Evolutionary conservation across 2,888 invertebrate species (phyloP).

Genomic region (Osmoderma eremita): DNA sequence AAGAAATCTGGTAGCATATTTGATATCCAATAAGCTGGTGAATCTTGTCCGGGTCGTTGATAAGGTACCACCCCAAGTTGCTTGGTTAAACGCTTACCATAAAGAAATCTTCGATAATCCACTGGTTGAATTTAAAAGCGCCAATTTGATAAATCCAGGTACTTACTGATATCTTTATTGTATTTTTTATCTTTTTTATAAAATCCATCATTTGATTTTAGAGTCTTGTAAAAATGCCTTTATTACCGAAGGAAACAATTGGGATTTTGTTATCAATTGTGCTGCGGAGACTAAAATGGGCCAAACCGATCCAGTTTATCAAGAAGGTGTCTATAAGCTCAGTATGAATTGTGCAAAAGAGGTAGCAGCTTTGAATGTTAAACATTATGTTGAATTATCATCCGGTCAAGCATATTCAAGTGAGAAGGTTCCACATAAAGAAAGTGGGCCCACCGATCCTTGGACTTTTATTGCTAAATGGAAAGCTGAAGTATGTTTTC

Average conservation of each 20-base stretch:
- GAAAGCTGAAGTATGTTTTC: constrained; percentile 71
- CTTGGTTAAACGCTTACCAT: constrained; percentile 85
- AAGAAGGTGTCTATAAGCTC: constrained; percentile 86
- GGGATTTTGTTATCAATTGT: constrained; percentile 88
- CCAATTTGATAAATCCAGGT: constrained; percentile 91
- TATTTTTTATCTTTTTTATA: not conserved
- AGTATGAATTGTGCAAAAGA: constrained; percentile 85
- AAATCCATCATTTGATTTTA: constrained; percentile 21
- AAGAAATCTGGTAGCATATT: constrained; percentile 84
- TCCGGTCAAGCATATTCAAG: constrained; percentile 83
- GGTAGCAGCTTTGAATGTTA: constrained; percentile 75
- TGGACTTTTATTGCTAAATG: constrained; percentile 87
- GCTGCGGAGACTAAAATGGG: constrained; percentile 91
- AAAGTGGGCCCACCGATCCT: constrained; percentile 80
- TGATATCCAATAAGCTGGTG: constrained; percentile 80
- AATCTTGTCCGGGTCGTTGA: constrained; percentile 84
- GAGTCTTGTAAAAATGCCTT: constrained; percentile 82
- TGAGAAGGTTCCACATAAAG: constrained; percentile 82
- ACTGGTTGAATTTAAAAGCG: constrained; percentile 87
- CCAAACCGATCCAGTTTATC: constrained; percentile 89
- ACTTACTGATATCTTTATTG: constrained; percentile 51
- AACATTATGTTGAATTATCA: constrained; percentile 84
- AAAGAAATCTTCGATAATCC: constrained; percentile 77
- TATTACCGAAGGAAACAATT: constrained; percentile 68
- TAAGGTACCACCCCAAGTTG: constrained; percentile 93